A percentile compares a stretch with the other conserved stretches of the same genome.
phyloP scores from a whole-genome alignment of 2,888 invertebrate species.

The Lithophane socia region DNA sequence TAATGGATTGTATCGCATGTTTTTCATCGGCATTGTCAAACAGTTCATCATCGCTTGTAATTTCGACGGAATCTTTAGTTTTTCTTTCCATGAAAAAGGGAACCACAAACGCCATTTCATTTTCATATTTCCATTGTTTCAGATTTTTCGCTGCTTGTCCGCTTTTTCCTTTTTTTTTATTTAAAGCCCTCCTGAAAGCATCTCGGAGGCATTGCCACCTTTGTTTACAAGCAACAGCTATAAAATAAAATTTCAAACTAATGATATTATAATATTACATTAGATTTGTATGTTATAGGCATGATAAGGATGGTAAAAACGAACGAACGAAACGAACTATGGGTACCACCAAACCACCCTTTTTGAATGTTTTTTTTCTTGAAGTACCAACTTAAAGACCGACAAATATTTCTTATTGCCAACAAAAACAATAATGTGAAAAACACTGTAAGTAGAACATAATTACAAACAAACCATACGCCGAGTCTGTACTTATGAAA shows the following conservation, averaged over 20 bases:
- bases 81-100: conserved; percentile 22
- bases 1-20: background rate
- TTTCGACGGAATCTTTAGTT: background rate
- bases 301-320: background rate
- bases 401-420: no score
- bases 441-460: background rate
- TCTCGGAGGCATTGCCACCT: conserved; percentile 26
- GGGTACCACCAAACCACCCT: no score
- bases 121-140: conserved; percentile 26
- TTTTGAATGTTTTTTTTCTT: no score
- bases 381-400: no score
- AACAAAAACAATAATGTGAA: background rate
- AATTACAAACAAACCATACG: background rate
- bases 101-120: conserved; percentile 21
- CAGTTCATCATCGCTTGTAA: background rate
- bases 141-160: conserved; percentile 8
- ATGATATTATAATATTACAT: background rate
- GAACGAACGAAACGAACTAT: background rate
- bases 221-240: conserved; percentile 24
- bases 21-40: conserved; percentile 12
- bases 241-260: background rate
- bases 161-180: conserved; percentile 18
- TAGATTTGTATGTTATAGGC: background rate
- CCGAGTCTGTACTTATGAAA: no score
- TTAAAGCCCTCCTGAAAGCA: conserved; percentile 19